Conservation (phyloP, 2,888 invertebrate genomes). For the Euclidia mi region DNA sequence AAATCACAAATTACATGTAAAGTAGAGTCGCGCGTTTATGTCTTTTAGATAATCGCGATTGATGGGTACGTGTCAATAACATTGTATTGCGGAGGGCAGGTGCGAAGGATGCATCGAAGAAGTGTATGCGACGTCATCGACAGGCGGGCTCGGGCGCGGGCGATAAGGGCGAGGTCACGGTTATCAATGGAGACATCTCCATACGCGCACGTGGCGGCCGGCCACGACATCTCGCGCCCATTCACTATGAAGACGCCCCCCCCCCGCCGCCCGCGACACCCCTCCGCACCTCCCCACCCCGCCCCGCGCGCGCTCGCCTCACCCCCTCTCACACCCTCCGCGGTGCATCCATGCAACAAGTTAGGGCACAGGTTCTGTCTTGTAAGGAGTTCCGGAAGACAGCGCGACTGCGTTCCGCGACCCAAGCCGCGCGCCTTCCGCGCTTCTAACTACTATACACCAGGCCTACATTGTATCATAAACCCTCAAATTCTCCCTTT, state of each 20-base stretch:
- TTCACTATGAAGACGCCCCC: slow-evolving; percentile 88
- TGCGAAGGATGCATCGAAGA: slow-evolving; percentile 21
- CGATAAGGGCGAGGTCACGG: slow-evolving; percentile 88
- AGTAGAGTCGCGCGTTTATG: neutral
- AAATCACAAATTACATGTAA: neutral
- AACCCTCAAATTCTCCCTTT: too few relatives aligned
- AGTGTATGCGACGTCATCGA: slow-evolving; percentile 69
- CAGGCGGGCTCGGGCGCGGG: slow-evolving; percentile 59
- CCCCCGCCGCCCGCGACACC: slow-evolving; percentile 59
- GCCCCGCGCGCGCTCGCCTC: slow-evolving; percentile 59
- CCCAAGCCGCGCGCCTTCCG: slow-evolving; percentile 36
- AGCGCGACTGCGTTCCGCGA: slow-evolving; percentile 40
- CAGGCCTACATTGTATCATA: too few relatives aligned
- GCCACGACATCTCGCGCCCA: slow-evolving; percentile 89
- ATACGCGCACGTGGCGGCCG: slow-evolving; percentile 86
- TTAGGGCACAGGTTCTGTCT: slow-evolving; percentile 82
- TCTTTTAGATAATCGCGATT: neutral
- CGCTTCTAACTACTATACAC: too few relatives aligned
- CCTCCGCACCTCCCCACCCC: slow-evolving; percentile 53
- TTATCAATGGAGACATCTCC: slow-evolving; percentile 89
- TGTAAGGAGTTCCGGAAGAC: slow-evolving; percentile 81
- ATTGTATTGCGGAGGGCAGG: slow-evolving; percentile 11
- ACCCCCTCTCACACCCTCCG: slow-evolving; percentile 73
- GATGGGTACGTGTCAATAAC: neutral
- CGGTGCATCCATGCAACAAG: slow-evolving; percentile 89